Evolutionary conservation across 1,140 invertebrate species (phyloP).

Genomic region (Drosophila eugracilis): DNA sequence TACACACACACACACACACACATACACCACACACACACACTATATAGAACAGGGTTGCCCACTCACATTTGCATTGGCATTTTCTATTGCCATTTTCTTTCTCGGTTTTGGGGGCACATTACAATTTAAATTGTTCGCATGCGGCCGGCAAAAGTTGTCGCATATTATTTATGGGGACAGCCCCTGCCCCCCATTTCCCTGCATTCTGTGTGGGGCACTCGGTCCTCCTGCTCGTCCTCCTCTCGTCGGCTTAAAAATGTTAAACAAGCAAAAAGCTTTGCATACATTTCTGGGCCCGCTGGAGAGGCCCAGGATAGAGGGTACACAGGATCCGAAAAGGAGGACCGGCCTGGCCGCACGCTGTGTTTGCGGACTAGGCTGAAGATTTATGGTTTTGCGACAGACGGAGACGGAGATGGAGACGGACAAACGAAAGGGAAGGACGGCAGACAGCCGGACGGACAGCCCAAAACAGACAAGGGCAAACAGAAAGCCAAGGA

Average conservation of each 20-base stretch:
- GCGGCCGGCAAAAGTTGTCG: slow-evolving; percentile 64
- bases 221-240: too few species aligned
- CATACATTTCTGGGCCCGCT: slow-evolving; percentile 43
- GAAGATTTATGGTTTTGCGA: slow-evolving; percentile 73
- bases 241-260: slow-evolving; percentile 74
- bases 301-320: slow-evolving; percentile 3
- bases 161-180: slow-evolving; percentile 70
- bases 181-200: background rate
- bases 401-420: slow-evolving; percentile 25
- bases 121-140: slow-evolving; percentile 79
- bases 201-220: background rate
- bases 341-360: slow-evolving; percentile 52
- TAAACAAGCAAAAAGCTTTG: slow-evolving; percentile 72
- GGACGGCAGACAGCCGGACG: slow-evolving; percentile 5
- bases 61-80: slow-evolving; percentile 58
- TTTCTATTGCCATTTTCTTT: slow-evolving; percentile 59
- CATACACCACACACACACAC: slow-evolving; percentile 1
- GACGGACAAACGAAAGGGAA: slow-evolving; percentile 6
- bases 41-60: background rate
- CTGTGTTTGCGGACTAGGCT: slow-evolving; percentile 60
- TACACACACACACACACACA: background rate
- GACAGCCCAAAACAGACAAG: slow-evolving; percentile 16
- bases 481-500: slow-evolving; percentile 13
- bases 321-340: slow-evolving; percentile 8
- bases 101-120: slow-evolving; percentile 52